phyloP scores from a whole-genome alignment of 2,797 vertebrate genomes.

The Prionace glauca region DNA sequence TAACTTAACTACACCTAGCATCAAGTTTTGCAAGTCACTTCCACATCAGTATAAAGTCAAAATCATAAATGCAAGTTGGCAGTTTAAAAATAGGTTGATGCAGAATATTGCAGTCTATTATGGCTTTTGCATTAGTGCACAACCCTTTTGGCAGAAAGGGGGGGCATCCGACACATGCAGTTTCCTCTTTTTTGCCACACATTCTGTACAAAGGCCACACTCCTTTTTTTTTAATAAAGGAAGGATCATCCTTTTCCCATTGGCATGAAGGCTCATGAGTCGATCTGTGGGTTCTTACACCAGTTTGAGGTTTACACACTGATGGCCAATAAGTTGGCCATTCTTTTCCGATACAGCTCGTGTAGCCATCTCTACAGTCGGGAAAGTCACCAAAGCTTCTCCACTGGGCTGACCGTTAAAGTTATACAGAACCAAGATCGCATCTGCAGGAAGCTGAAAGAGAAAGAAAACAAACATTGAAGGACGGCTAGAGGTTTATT shows the following conservation, averaged over 20 bases:
- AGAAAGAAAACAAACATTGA: neutral
- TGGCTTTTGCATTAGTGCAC: conserved; percentile 48
- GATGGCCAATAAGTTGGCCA: conserved; percentile 64
- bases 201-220: conserved; percentile 34
- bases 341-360: conserved; percentile 69
- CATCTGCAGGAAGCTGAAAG: conserved; percentile 74
- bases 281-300: conserved; percentile 48
- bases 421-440: conserved; percentile 76
- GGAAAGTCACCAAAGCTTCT: conserved; percentile 77
- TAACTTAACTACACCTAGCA: conserved; percentile 58
- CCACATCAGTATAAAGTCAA: conserved; percentile 37
- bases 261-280: neutral
- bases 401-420: conserved; percentile 80
- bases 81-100: conserved; percentile 44
- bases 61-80: conserved; percentile 42
- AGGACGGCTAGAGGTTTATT: neutral
- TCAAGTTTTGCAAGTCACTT: conserved; percentile 41
- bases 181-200: neutral
- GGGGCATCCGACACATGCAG: conserved; percentile 19
- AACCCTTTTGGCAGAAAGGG: conserved; percentile 30
- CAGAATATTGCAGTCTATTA: conserved; percentile 42
- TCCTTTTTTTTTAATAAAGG: conserved; percentile 30
- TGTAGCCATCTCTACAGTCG: conserved; percentile 67
- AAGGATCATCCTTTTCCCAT: neutral
- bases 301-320: conserved; percentile 62